Base-by-base conservation (phyloP, 1,140 invertebrate genomes). In the Trinorchestia longiramus region DNA sequence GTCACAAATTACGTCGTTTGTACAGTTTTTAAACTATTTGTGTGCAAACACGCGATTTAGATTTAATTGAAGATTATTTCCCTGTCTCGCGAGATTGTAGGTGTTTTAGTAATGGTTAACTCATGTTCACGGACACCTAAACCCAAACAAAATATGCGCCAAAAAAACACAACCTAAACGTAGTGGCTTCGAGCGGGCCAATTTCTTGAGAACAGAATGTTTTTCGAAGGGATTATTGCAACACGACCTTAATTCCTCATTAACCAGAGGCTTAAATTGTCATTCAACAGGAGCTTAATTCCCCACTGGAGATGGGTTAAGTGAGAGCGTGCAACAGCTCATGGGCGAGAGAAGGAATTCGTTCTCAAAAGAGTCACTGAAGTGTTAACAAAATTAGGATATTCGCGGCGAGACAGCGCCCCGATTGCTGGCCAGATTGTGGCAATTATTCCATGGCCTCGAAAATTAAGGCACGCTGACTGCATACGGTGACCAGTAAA, bases 301-400 rank as follows among this genome's bases (percentile, higher is more conserved):
- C 92, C 44, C 19, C 92, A 23, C 40, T 42, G 36, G 41, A 90
- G 88, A 90, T 90, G 88, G 88, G 88, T 42, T 94, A 44, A 47
- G 40, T 94, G 92, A 47, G 44, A 43, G 8, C 43, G 44, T 94
- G 15, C 44, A 94, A 94, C 92, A 94, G 92, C 44, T 94, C 44
- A 44, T 94, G 44, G 92, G 92, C 92, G 92, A 94, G 92, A 94
- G 47, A 36, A 94, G 43, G 92, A 94, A 94, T 94, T 94, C 43
- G 44, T n/a, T 44, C 28, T 94, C 92, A 94, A 94, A 94, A 94
- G 92, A 47, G 4, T 40, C 92, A 94, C 8, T 94, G 43, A 94
- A 94, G 92, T 94, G 44, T 94, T 94, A 94, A 43, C 43, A 36
- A 94, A 94, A 43, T 77, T 90, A 90, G 88, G n/a, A 19, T 11